phyloP scores from a whole-genome alignment of 2,888 invertebrate genomes.

The Parnassius glacialis region DNA sequence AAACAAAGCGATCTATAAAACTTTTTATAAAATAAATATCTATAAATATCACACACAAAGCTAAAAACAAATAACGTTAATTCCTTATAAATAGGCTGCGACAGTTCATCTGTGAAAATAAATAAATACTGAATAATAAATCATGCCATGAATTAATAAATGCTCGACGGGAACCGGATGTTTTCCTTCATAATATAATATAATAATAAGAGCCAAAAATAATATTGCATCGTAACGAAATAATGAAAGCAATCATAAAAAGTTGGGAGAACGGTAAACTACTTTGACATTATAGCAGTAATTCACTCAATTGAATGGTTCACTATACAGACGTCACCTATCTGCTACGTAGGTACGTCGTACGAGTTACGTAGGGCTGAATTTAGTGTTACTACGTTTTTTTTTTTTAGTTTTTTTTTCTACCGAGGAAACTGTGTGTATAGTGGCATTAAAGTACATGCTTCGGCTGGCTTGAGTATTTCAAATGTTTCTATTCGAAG shows the following conservation, averaged over 20 bases:
- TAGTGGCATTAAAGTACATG: too few species aligned
- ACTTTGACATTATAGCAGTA: slow-evolving; percentile 34
- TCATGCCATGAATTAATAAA: slow-evolving; percentile 15
- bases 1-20: too few species aligned
- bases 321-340: slow-evolving; percentile 44
- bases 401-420: background rate
- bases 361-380: slow-evolving; percentile 22
- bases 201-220: slow-evolving; percentile 30
- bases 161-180: slow-evolving; percentile 22
- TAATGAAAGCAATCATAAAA: slow-evolving; percentile 17
- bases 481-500: too few species aligned
- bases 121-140: slow-evolving; percentile 25
- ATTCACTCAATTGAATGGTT: slow-evolving; percentile 49
- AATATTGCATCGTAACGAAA: slow-evolving; percentile 29
- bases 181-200: slow-evolving; percentile 16
- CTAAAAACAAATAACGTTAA: slow-evolving; percentile 19
- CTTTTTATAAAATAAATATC: too few species aligned
- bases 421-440: background rate
- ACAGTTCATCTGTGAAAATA: slow-evolving; percentile 25
- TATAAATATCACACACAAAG: background rate
- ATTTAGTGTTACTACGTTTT: slow-evolving; percentile 1
- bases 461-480: too few species aligned
- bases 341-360: slow-evolving; percentile 31
- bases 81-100: slow-evolving; percentile 24
- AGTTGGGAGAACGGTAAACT: slow-evolving; percentile 25